Conservation (phyloP, 2,797 vertebrate genomes). For the Stomatorhinus walkeri region DNA sequence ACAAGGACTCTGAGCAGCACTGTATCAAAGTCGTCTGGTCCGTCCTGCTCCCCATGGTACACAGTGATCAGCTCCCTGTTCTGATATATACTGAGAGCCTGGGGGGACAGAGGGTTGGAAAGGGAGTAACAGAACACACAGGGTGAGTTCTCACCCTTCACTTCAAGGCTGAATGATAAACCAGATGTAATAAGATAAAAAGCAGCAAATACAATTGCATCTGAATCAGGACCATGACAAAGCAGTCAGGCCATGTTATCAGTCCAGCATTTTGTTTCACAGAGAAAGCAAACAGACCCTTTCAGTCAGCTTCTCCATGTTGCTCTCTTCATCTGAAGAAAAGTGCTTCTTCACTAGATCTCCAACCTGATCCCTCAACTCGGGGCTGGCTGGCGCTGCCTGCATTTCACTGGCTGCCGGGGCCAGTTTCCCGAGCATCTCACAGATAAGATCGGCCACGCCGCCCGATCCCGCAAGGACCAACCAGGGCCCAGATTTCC, state of each 20-base stretch:
- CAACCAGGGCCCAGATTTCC: constrained; percentile 72
- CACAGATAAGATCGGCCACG: constrained; percentile 70
- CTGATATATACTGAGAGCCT: constrained; percentile 73
- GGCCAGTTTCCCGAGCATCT: constrained; percentile 63
- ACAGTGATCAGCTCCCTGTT: constrained; percentile 70
- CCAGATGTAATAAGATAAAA: neutral
- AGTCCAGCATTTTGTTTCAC: neutral
- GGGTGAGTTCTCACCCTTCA: neutral
- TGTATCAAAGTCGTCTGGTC: constrained; percentile 77
- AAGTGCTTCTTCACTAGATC: constrained; percentile 61
- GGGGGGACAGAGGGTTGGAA: neutral
- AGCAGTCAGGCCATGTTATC: neutral
- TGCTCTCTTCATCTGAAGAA: constrained; percentile 44
- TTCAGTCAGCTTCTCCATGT: constrained; percentile 60
- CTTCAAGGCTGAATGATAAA: neutral
- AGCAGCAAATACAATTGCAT: neutral
- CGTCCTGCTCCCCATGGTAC: constrained; percentile 69
- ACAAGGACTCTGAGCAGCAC: constrained; percentile 77
- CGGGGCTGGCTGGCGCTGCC: constrained; percentile 42
- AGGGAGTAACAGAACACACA: neutral
- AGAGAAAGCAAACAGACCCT: constrained; percentile 43
- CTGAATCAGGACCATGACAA: neutral
- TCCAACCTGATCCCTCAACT: constrained; percentile 54
- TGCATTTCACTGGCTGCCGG: constrained; percentile 49
- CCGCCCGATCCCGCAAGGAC: constrained; percentile 78